A percentile compares a stretch with the other conserved stretches of the same genome.
Evolutionary conservation across 2,113 vertebrate genomes (phyloP).

Genomic region (Alces alces): DNA sequence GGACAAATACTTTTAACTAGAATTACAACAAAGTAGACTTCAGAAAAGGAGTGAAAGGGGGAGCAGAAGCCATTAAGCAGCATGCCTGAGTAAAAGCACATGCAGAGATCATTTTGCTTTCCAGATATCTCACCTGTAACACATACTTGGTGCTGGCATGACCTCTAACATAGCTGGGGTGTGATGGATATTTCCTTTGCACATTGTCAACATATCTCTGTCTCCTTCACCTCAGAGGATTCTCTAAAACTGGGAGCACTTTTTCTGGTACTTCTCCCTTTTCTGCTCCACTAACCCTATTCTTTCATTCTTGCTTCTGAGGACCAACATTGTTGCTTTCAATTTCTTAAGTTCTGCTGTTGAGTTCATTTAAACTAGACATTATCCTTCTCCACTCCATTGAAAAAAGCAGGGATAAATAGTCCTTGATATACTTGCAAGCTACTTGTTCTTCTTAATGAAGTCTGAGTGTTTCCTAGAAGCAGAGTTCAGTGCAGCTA

Average conservation of each 20-base stretch:
- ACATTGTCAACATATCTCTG: not conserved
- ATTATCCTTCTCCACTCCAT: not conserved
- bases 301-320: not conserved
- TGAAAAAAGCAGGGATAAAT: not conserved
- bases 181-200: not conserved
- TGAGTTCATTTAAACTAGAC: not conserved
- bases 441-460: not conserved
- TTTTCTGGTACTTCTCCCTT: not conserved
- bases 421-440: not conserved
- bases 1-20: not conserved
- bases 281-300: not conserved
- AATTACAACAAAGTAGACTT: not conserved
- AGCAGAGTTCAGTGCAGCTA: not conserved
- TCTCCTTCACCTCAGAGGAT: not conserved
- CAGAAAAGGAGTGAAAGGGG: not conserved
- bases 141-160: not conserved
- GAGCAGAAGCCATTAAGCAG: not conserved
- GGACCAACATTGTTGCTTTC: not conserved
- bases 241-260: not conserved
- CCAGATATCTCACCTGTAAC: not conserved
- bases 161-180: not conserved
- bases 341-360: not conserved
- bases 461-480: not conserved
- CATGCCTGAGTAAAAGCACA: not conserved
- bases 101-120: not conserved